Conservation (phyloP, 2,113 vertebrate species). For the Neomonachus schauinslandi region DNA sequence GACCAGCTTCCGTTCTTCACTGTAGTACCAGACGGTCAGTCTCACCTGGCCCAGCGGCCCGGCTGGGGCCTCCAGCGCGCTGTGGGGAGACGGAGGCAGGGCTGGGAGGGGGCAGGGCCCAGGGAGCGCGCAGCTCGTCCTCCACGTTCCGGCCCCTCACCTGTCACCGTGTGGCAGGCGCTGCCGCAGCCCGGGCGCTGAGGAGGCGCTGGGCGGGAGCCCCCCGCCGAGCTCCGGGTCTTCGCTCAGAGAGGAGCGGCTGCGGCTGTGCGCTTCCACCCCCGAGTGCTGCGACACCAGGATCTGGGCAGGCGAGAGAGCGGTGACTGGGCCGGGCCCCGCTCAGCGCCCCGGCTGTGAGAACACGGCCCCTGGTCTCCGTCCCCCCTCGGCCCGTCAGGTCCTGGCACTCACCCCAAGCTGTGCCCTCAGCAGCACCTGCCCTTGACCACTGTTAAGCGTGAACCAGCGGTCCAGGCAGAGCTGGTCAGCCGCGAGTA, state of each 20-base stretch:
- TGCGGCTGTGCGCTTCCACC: slow-evolving; percentile 67
- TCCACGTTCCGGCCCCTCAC: slow-evolving; percentile 50
- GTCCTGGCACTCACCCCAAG: slow-evolving; percentile 87
- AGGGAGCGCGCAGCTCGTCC: no score
- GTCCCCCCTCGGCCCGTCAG: no score
- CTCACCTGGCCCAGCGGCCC: slow-evolving; percentile 89
- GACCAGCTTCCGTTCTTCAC: slow-evolving; percentile 90
- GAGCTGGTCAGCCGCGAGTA: slow-evolving; percentile 87
- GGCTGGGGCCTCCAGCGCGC: slow-evolving; percentile 7
- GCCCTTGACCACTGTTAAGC: slow-evolving; percentile 87
- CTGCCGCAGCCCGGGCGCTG: slow-evolving; percentile 80
- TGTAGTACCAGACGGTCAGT: slow-evolving; percentile 90
- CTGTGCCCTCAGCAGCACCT: slow-evolving; percentile 90
- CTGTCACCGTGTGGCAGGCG: slow-evolving; percentile 77
- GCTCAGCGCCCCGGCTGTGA: rapidly evolving
- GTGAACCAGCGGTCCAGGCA: slow-evolving; percentile 91
- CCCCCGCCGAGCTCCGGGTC: slow-evolving; percentile 57
- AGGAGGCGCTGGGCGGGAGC: neutral
- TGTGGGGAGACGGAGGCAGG: neutral
- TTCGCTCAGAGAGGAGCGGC: slow-evolving; percentile 66
- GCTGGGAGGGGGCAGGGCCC: neutral
- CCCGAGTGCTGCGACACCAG: slow-evolving; percentile 83
- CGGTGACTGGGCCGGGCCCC: neutral
- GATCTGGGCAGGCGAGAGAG: slow-evolving; percentile 69
- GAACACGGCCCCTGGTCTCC: neutral